These are phyloP conservation scores for Tarsius wallacei DNA, from an alignment of 2,797 vertebrate species.

Conservation along the genomic window DNA sequence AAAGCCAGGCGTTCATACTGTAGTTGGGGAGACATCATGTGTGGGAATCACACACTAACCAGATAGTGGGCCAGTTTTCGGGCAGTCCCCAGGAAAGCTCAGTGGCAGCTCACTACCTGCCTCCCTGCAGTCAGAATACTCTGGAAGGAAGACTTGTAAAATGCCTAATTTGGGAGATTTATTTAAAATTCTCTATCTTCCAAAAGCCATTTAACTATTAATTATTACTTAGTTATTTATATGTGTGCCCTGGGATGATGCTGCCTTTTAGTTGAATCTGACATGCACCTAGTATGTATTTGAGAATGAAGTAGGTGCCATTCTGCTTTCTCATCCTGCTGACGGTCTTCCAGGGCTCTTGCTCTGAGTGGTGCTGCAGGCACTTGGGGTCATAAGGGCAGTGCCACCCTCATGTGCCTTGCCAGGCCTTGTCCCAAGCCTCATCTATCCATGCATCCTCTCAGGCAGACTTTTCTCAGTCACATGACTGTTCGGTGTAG, in stretches of 20 bases:
- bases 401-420: background rate
- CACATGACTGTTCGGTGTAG: background rate
- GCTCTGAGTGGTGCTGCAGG: no score
- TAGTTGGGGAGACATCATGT: no score
- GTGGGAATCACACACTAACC: background rate
- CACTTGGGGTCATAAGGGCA: accelerated
- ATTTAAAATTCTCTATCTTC: background rate
- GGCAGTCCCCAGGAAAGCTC: background rate
- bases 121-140: background rate
- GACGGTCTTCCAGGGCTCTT: background rate
- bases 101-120: background rate
- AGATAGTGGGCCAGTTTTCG: no score
- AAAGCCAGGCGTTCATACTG: background rate
- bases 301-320: background rate
- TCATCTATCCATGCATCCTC: background rate
- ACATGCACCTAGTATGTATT: accelerated
- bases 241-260: no score
- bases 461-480: background rate
- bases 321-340: background rate
- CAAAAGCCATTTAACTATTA: background rate
- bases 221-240: no score
- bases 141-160: background rate
- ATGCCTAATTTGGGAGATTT: background rate
- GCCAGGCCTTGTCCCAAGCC: background rate
- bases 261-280: background rate